Percentiles rank a stretch among this genome's conserved stretches.
phyloP scores from a whole-genome alignment of 2,113 vertebrate species.

The Thalassoma bifasciatum region DNA sequence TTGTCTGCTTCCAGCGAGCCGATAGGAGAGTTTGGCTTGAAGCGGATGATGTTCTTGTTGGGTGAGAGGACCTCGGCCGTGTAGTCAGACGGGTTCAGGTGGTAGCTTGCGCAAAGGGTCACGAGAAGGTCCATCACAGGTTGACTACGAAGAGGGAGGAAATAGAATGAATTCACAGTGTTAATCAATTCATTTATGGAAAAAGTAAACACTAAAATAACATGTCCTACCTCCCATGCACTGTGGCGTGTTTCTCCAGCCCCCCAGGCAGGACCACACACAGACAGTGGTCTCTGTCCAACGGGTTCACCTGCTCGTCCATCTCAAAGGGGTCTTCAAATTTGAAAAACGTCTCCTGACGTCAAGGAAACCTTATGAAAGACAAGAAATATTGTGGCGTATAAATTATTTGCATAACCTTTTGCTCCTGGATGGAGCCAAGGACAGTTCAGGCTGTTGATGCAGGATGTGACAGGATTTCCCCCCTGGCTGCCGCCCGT shows the following conservation, averaged over 20 bases:
- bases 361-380: slow-evolving; percentile 82
- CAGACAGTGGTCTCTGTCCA: slow-evolving; percentile 86
- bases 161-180: not conserved
- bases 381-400: not conserved
- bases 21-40: slow-evolving; percentile 93
- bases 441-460: not conserved
- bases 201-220: too few relatives aligned
- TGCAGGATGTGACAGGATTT: not conserved
- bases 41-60: slow-evolving; percentile 89
- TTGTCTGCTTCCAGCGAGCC: slow-evolving; percentile 91
- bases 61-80: slow-evolving; percentile 89
- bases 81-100: slow-evolving; percentile 91
- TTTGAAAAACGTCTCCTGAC: slow-evolving; percentile 48
- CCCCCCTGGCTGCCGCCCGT: not conserved
- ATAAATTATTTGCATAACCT: not conserved
- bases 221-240: slow-evolving; percentile 87
- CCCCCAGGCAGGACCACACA: slow-evolving; percentile 90
- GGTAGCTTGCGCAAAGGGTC: slow-evolving; percentile 92
- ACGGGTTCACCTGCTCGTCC: slow-evolving; percentile 86
- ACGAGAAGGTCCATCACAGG: slow-evolving; percentile 95
- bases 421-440: not conserved
- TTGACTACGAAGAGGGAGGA: slow-evolving; percentile 81
- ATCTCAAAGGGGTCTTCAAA: slow-evolving; percentile 69
- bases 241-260: slow-evolving; percentile 83
- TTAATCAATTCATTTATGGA: too few relatives aligned